Evolutionary conservation across 1,140 invertebrate species (phyloP).

Genomic region (Hetaerina americana): DNA sequence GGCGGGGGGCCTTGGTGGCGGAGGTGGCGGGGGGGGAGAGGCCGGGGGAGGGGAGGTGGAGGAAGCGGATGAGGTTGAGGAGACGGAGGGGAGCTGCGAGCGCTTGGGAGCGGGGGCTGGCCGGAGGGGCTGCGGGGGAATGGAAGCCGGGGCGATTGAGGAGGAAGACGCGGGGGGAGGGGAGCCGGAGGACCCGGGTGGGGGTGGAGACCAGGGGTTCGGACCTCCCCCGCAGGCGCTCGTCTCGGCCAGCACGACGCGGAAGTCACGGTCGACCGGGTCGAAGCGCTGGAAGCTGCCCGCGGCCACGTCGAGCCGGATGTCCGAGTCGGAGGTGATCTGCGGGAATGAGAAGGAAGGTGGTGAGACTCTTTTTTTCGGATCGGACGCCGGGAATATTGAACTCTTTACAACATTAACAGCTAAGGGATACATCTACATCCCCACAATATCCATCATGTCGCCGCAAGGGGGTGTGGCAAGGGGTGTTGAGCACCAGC

Average conservation of each 20-base stretch:
- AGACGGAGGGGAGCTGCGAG: conserved; percentile 16
- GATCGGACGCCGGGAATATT: too few species aligned
- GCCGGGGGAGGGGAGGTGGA: conserved; percentile 17
- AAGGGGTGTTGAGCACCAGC: too few species aligned
- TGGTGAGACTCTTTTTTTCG: too few species aligned
- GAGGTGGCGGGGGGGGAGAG: conserved; percentile 11
- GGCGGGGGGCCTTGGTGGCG: not conserved
- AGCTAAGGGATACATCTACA: too few species aligned
- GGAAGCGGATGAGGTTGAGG: conserved; percentile 24
- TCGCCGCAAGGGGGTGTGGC: too few species aligned
- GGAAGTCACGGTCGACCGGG: conserved; percentile 29
- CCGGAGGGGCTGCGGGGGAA: conserved; percentile 40
- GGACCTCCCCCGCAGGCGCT: not conserved
- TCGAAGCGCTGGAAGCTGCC: conserved; percentile 56
- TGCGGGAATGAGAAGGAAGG: conserved; percentile 23
- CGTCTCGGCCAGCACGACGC: conserved; percentile 1
- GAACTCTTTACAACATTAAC: too few species aligned
- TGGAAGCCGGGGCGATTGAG: conserved; percentile 19
- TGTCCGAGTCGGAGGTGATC: conserved; percentile 52
- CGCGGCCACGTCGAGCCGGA: conserved; percentile 40
- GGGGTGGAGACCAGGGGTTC: conserved; percentile 14
- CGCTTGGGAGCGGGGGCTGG: conserved; percentile 32
- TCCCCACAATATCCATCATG: too few species aligned
- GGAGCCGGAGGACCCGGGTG: conserved; percentile 12
- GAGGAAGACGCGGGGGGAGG: conserved; percentile 9